Percentiles rank a stretch among this genome's conserved stretches.
Evolutionary conservation across 37 sponge, comb jelly and placozoan genomes (phyloP).

Genomic region (Trichoplax adhaerens): DNA sequence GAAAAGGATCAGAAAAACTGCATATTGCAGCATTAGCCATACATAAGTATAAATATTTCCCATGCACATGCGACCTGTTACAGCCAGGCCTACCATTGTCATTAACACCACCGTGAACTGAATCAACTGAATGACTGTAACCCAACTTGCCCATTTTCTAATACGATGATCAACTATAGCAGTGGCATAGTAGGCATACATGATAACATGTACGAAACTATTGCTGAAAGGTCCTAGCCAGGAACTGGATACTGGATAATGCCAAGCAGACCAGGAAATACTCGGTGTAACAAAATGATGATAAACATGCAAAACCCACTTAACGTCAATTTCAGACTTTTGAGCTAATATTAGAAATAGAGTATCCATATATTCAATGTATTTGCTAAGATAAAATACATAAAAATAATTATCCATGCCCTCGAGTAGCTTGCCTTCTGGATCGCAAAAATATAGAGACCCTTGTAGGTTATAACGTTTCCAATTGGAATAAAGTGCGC

Average conservation of each 20-base stretch:
- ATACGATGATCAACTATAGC: slow-evolving; percentile 9
- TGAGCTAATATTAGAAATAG: slow-evolving; percentile 18
- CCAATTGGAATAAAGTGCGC: too few species aligned
- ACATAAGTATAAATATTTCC: too few species aligned
- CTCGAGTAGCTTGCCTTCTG: not conserved
- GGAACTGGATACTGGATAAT: slow-evolving; percentile 10
- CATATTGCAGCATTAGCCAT: too few species aligned
- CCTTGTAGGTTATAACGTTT: not conserved
- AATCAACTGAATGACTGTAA: slow-evolving; percentile 12
- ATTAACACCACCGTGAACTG: slow-evolving; percentile 8
- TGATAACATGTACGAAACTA: slow-evolving; percentile 17
- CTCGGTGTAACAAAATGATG: slow-evolving; percentile 15
- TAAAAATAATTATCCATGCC: slow-evolving; percentile 13
- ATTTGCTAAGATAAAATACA: slow-evolving; percentile 18
- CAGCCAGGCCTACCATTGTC: too few species aligned
- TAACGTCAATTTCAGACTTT: slow-evolving; percentile 4
- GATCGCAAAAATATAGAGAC: slow-evolving; percentile 6
- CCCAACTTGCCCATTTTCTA: slow-evolving; percentile 12
- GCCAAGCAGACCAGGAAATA: slow-evolving; percentile 12
- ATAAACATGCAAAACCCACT: slow-evolving; percentile 15
- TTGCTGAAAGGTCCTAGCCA: slow-evolving; percentile 16
- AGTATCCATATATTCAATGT: slow-evolving; percentile 13
- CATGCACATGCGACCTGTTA: too few species aligned
- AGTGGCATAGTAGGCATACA: slow-evolving; percentile 18
- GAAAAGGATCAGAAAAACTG: too few species aligned